These are phyloP conservation scores for Eufriesea mexicana DNA, from an alignment of 1,140 invertebrate species.

Conservation along the genomic window DNA sequence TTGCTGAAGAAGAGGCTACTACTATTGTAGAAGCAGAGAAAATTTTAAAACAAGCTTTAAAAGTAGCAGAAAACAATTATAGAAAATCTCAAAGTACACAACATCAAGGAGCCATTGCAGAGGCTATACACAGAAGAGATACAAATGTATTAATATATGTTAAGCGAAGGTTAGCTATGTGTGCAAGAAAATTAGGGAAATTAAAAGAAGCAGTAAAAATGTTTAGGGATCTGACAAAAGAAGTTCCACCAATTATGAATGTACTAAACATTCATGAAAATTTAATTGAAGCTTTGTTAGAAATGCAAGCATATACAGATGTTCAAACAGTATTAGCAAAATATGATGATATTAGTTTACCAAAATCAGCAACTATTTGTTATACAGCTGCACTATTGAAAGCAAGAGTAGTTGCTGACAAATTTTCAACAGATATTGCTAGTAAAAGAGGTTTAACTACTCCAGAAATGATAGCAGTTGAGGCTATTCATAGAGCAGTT, in stretches of 20 bases:
- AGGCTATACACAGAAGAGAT: conserved; percentile 93
- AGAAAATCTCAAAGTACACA: conserved; percentile 90
- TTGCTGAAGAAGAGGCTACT: conserved; percentile 98
- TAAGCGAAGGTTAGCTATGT: conserved; percentile 97
- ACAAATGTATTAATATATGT: conserved; percentile 98
- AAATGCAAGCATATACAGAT: conserved; percentile 98
- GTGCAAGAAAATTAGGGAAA: conserved; percentile 95
- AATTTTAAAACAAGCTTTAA: conserved; percentile 93
- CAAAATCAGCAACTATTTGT: conserved; percentile 98
- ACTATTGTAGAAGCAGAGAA: conserved; percentile 95
- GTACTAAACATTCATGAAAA: conserved; percentile 99
- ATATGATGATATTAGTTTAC: conserved; percentile 97
- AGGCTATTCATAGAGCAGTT: conserved; percentile 97
- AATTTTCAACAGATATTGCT: conserved; percentile 94
- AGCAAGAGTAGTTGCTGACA: conserved; percentile 95
- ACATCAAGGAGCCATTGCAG: conserved; percentile 89
- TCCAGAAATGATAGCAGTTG: conserved; percentile 96
- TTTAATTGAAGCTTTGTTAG: conserved; percentile 96
- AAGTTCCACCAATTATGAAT: conserved; percentile 98
- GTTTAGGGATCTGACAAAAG: conserved; percentile 98
- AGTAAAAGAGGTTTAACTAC: conserved; percentile 93
- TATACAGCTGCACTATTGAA: conserved; percentile 98
- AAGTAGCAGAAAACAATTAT: conserved; percentile 94
- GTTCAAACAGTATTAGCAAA: conserved; percentile 97
- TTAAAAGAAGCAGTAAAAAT: conserved; percentile 98